Evolutionary conservation across 2,797 vertebrate species (phyloP).

Genomic region (Clamator glandarius): DNA sequence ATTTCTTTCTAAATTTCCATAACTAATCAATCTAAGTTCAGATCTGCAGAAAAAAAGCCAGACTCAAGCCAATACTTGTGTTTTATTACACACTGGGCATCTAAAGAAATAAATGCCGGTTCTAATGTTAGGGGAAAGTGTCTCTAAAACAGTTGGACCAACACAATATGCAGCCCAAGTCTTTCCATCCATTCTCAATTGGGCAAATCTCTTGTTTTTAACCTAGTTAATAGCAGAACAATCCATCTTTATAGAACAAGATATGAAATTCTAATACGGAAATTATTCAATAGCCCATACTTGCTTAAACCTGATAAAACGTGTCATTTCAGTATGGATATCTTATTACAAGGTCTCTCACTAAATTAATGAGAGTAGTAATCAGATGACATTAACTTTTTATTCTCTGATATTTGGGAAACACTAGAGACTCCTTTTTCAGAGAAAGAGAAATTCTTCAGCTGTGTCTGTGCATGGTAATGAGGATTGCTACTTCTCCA

Average conservation of each 20-base stretch:
- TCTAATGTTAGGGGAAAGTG: neutral
- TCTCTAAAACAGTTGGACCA: neutral
- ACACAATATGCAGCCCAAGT: neutral
- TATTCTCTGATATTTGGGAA: neutral
- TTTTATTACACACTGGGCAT: neutral
- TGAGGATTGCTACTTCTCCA: fast-evolving
- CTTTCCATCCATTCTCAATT: conserved; percentile 36
- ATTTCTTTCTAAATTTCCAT: neutral
- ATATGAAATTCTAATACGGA: conserved; percentile 25
- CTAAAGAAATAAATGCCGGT: neutral
- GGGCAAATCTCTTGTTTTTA: conserved; percentile 48
- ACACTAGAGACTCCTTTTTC: neutral
- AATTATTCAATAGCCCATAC: neutral
- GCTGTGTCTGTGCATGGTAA: fast-evolving
- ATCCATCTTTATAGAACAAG: conserved; percentile 19
- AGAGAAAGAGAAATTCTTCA: too few relatives aligned
- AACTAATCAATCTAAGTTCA: neutral
- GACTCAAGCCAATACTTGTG: neutral
- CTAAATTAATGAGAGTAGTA: conserved; percentile 27
- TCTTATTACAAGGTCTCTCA: conserved; percentile 38
- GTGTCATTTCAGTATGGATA: neutral
- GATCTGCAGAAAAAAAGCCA: neutral
- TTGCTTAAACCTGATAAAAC: conserved; percentile 41
- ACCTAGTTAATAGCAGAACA: conserved; percentile 45
- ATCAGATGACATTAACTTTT: neutral